Evolutionary conservation across 2,888 invertebrate species (phyloP).

Genomic region (Metacarcinus magister): DNA sequence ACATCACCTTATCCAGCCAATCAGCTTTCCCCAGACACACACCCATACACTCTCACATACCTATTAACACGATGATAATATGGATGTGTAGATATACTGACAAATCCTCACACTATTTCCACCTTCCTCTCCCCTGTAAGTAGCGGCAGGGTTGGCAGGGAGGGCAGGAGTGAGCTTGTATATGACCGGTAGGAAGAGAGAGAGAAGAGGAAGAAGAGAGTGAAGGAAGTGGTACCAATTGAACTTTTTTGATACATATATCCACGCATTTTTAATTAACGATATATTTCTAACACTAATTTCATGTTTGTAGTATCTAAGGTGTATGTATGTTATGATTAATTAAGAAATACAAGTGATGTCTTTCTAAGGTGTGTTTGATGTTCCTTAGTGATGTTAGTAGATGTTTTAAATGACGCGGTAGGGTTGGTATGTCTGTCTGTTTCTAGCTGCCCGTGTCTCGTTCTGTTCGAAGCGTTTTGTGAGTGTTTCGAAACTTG

Average conservation of each 20-base stretch:
- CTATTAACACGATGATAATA: neutral
- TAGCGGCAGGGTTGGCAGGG: neutral
- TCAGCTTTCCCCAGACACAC: neutral
- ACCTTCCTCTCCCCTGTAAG: no score
- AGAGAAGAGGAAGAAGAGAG: neutral
- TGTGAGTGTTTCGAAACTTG: neutral
- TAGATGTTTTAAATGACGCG: neutral
- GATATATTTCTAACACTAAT: no score
- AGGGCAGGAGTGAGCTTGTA: no score
- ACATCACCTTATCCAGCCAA: neutral
- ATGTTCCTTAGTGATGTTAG: neutral
- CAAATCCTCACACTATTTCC: neutral
- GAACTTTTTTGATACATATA: no score
- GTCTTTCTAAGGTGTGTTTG: no score
- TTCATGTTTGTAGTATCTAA: no score
- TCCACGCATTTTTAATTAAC: no score
- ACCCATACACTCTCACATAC: neutral
- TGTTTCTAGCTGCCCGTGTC: neutral
- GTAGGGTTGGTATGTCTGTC: neutral
- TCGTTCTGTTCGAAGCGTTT: neutral
- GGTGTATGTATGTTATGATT: no score
- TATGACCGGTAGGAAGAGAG: neutral
- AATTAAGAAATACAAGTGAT: no score
- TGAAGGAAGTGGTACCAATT: neutral
- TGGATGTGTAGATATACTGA: neutral